Evolutionary conservation across 2,888 invertebrate species (phyloP).

Genomic region (Lithophane leautieri): DNA sequence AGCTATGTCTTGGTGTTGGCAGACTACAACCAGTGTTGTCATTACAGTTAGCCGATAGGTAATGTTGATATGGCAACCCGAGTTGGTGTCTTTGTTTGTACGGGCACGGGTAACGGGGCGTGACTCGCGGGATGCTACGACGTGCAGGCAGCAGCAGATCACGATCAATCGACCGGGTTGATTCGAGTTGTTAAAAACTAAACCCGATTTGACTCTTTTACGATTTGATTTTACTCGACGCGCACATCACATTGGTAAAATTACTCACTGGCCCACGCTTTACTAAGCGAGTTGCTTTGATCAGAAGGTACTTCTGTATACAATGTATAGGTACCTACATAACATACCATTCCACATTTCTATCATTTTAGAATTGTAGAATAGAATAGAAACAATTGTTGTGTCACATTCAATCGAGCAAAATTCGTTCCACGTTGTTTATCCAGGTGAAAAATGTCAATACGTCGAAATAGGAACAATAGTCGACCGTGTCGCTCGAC

Average conservation of each 20-base stretch:
- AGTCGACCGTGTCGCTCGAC: conserved; percentile 43
- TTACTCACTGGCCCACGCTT: background rate
- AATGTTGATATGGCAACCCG: no score
- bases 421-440: conserved; percentile 20
- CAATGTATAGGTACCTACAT: background rate
- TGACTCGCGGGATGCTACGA: no score
- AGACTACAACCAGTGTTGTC: no score
- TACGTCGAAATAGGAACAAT: conserved; percentile 62
- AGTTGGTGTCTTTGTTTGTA: no score
- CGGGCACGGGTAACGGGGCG: no score
- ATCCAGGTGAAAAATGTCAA: conserved; percentile 55
- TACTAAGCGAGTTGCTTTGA: background rate
- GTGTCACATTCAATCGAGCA: conserved; percentile 16
- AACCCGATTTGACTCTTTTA: background rate
- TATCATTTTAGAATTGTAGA: background rate
- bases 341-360: background rate
- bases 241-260: background rate
- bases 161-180: background rate
- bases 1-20: no score
- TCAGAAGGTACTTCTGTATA: background rate
- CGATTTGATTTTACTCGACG: background rate
- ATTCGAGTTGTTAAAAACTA: background rate
- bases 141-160: no score
- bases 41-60: no score
- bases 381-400: background rate